These are phyloP conservation scores for Eurystomus gularis DNA, from an alignment of 2,113 vertebrate genomes.

Conservation along the genomic window DNA sequence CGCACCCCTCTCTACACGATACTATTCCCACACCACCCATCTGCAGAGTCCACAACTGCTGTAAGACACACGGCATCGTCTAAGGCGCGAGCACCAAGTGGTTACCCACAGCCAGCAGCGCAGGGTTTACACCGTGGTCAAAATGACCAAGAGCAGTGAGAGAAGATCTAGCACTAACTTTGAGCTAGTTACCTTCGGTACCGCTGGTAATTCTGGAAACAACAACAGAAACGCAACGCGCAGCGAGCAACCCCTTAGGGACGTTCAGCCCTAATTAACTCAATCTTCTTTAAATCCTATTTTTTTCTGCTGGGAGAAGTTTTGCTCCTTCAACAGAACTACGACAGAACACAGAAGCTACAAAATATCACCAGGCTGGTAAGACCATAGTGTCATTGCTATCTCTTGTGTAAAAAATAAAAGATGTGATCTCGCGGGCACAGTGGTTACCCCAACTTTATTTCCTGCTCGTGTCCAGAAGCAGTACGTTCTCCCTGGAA, in stretches of 20 bases:
- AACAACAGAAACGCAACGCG: background rate
- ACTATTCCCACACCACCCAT: background rate
- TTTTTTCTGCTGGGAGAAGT: background rate
- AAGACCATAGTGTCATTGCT: accelerated
- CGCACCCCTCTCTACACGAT: background rate
- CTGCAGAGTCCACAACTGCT: background rate
- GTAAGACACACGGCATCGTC: background rate
- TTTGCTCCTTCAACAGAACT: background rate
- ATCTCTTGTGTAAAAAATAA: no score
- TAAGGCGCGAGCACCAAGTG: background rate
- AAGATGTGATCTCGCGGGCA: accelerated
- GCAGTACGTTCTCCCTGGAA: conserved; percentile 71
- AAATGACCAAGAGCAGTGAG: background rate
- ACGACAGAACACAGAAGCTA: background rate
- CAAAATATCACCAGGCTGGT: background rate
- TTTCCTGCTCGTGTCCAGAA: conserved; percentile 78
- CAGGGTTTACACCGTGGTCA: background rate
- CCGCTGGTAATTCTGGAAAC: background rate
- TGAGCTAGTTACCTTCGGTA: background rate
- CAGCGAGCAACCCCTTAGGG: background rate
- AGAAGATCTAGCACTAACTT: background rate
- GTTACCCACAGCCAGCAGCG: background rate
- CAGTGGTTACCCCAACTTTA: conserved; percentile 64
- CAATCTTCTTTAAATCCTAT: background rate
- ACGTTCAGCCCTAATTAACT: background rate